Evolutionary conservation across 1,140 invertebrate species (phyloP).

Genomic region (Sycophila sp.): DNA sequence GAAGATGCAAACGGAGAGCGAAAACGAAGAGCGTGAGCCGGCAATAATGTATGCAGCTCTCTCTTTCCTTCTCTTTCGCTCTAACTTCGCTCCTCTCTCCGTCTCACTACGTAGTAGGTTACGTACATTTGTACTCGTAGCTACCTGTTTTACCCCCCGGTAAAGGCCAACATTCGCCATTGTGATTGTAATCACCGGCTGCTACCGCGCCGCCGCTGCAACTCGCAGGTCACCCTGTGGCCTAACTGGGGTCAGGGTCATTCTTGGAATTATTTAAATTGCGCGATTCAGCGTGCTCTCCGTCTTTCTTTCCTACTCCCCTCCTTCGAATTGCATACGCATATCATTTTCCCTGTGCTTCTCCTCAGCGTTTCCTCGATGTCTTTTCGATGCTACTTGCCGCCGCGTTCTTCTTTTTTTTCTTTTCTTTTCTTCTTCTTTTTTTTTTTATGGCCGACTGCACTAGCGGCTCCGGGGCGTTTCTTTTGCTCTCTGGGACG

Average conservation of each 20-base stretch:
- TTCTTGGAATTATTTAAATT: constrained; percentile 56
- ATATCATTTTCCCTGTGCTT: constrained; percentile 17
- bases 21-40: not conserved
- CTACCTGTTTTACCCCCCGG: constrained; percentile 57
- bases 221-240: constrained; percentile 45
- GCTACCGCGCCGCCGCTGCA: not conserved
- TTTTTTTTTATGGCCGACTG: too few relatives aligned
- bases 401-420: not conserved
- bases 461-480: not conserved
- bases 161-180: constrained; percentile 47
- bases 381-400: not conserved
- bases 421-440: not conserved
- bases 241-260: constrained; percentile 52
- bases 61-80: too few relatives aligned
- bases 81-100: too few relatives aligned
- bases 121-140: constrained; percentile 40
- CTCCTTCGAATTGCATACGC: not conserved
- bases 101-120: constrained; percentile 25
- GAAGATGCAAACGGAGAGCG: constrained; percentile 11
- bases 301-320: too few relatives aligned
- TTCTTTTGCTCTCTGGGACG: not conserved
- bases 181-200: constrained; percentile 54
- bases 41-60: constrained; percentile 35
- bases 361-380: constrained; percentile 16
- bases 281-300: constrained; percentile 39